Conservation (phyloP, 2,797 vertebrate species). For the Crypturellus tataupa region DNA sequence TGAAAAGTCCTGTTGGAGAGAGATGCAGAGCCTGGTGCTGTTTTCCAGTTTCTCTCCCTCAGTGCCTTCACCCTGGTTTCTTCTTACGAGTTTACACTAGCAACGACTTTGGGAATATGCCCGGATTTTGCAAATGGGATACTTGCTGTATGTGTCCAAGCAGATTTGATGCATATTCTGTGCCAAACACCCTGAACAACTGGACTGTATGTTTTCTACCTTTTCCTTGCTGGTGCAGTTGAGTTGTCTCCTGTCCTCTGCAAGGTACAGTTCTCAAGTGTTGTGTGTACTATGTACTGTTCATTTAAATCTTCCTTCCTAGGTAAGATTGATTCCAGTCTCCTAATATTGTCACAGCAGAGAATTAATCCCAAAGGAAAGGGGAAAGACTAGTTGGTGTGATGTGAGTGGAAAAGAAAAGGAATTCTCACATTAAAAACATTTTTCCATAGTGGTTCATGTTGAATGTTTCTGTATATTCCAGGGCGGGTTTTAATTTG, state of each 20-base stretch:
- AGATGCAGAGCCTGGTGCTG: background rate
- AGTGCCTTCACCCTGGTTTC: background rate
- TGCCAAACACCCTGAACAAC: background rate
- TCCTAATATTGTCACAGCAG: conserved; percentile 2
- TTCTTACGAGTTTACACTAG: fast-evolving
- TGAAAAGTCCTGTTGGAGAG: background rate
- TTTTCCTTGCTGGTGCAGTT: background rate
- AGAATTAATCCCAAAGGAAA: conserved; percentile 54
- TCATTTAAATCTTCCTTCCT: background rate
- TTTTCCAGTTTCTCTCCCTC: background rate
- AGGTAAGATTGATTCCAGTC: background rate
- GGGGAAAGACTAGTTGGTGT: conserved; percentile 46
- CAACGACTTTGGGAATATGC: background rate
- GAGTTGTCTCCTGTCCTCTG: background rate
- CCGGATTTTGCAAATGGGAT: background rate
- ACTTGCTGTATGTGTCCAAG: background rate
- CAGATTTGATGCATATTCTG: background rate
- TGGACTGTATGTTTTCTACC: background rate
- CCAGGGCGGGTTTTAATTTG: conserved; percentile 73
- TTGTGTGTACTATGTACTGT: background rate
- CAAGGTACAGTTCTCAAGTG: background rate
- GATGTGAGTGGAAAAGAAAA: conserved; percentile 68
- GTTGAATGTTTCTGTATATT: conserved; percentile 75
- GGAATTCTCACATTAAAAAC: conserved; percentile 73
- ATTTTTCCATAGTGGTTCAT: conserved; percentile 67